phyloP scores from a whole-genome alignment of 2,113 vertebrate genomes.

The Mustelus asterias region DNA sequence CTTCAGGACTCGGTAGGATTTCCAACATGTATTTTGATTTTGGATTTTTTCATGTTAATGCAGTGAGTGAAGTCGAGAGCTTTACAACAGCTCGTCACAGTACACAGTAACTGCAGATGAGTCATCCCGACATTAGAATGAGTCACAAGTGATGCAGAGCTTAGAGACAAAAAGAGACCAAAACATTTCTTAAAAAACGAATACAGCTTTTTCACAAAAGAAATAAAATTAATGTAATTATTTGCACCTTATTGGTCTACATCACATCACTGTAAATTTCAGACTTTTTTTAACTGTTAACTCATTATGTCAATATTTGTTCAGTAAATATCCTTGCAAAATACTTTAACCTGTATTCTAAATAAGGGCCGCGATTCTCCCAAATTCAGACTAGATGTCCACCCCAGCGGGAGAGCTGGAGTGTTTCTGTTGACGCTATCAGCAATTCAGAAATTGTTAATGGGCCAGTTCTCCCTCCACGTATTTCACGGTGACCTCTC shows the following conservation, averaged over 20 bases:
- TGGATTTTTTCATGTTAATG: not conserved
- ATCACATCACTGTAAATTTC: not conserved
- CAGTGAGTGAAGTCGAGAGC: not conserved
- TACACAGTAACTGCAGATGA: not conserved
- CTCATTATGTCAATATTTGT: not conserved
- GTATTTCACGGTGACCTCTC: too few relatives aligned
- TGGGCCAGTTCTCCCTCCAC: too few relatives aligned
- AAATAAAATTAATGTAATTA: not conserved
- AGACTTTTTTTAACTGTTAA: not conserved
- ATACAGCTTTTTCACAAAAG: too few relatives aligned
- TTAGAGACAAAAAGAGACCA: not conserved
- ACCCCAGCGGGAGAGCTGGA: too few relatives aligned
- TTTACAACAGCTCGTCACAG: not conserved
- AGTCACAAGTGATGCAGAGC: not conserved
- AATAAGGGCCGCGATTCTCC: not conserved
- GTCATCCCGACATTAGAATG: not conserved
- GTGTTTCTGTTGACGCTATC: too few relatives aligned
- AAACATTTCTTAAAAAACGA: not conserved
- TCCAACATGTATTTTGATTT: not conserved
- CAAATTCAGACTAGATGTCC: too few relatives aligned
- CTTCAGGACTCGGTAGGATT: not conserved
- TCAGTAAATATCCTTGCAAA: not conserved
- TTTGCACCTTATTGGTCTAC: not conserved
- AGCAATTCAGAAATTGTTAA: too few relatives aligned
- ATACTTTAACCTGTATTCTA: not conserved